A percentile compares a stretch with the other conserved stretches of the same genome.
These are phyloP conservation scores for Lytechinus pictus DNA, from an alignment of 35 echinoderm and acorn worm genomes.

Conservation along the genomic window DNA sequence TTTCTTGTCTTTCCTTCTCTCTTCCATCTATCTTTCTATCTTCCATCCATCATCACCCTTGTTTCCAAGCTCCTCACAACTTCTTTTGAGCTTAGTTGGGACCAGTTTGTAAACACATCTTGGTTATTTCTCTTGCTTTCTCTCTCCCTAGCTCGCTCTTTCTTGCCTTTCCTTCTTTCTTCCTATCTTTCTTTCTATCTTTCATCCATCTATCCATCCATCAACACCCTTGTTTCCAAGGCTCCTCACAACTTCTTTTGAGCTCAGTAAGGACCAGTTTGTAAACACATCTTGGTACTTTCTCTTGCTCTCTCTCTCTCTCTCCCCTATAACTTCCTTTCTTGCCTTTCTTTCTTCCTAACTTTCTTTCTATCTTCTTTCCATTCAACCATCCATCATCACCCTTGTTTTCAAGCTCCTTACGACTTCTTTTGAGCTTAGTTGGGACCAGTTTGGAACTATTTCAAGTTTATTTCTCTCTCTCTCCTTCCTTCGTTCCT, in stretches of 20 bases:
- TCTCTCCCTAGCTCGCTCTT: neutral
- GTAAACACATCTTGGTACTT: no score
- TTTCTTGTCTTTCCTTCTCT: neutral
- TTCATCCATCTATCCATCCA: neutral
- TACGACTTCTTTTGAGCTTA: no score
- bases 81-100: no score
- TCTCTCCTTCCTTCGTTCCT: neutral
- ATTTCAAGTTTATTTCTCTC: neutral
- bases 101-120: no score
- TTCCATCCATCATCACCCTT: neutral
- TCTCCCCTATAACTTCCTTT: neutral
- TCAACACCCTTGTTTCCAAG: neutral
- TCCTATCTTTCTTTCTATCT: neutral
- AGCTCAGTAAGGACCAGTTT: neutral
- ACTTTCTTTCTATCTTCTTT: no score
- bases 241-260: neutral
- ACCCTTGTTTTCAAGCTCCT: no score
- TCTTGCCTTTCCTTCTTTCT: neutral
- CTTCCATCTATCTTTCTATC: neutral
- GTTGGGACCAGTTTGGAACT: neutral
- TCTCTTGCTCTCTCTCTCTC: no score
- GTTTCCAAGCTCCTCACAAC: no score
- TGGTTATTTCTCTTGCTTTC: neutral
- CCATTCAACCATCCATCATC: neutral
- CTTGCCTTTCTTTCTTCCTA: no score